Conservation (phyloP, 2,113 vertebrate species). For the Heteronetta atricapilla region DNA sequence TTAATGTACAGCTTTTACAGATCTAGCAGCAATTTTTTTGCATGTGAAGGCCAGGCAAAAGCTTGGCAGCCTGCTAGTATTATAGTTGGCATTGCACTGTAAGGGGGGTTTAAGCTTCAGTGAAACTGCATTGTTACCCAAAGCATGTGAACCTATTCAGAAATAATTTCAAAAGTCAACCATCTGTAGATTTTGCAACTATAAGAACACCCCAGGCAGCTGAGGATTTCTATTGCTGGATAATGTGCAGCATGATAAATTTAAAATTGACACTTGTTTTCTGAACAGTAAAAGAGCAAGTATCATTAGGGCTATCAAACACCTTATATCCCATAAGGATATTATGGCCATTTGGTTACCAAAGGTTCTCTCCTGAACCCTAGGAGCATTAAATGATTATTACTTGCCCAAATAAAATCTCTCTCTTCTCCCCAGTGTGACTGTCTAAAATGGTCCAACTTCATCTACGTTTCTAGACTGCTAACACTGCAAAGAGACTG, state of each 20-base stretch:
- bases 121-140: not conserved
- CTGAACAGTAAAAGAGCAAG: not conserved
- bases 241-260: not conserved
- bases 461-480: not conserved
- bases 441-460: not conserved
- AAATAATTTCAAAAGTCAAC: slow-evolving; percentile 52
- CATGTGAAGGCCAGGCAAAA: not conserved
- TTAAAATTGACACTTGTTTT: not conserved
- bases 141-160: slow-evolving; percentile 23
- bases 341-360: not conserved
- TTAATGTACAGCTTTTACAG: not conserved
- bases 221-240: not conserved
- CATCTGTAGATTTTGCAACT: slow-evolving; percentile 31
- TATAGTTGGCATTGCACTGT: not conserved
- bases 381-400: not conserved
- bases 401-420: not conserved
- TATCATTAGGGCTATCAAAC: not conserved
- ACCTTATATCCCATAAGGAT: not conserved
- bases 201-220: not conserved
- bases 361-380: not conserved
- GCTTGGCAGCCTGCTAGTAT: not conserved
- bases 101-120: not conserved
- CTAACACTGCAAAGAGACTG: not conserved
- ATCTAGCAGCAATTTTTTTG: not conserved
- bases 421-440: not conserved